Percentiles rank a stretch among this genome's conserved stretches.
Evolutionary conservation across 2,797 vertebrate genomes (phyloP).

Genomic region (Aratinga solstitialis): DNA sequence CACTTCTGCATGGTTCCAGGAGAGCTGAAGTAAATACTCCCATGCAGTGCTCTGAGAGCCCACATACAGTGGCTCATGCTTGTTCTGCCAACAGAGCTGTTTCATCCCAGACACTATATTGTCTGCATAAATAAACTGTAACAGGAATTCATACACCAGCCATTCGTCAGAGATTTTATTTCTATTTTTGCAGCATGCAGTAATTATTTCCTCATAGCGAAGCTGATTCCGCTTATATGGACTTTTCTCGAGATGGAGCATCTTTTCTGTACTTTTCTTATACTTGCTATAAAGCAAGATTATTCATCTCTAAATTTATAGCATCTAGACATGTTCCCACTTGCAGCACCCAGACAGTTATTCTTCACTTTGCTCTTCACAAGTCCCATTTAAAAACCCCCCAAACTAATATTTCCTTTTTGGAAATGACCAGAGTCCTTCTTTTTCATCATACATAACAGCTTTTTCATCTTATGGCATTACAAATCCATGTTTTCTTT

Average conservation of each 20-base stretch:
- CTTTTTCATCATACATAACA: neutral
- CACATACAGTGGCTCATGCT: conserved; percentile 69
- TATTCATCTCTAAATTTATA: conserved; percentile 69
- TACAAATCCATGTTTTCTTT: neutral
- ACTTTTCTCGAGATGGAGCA: conserved; percentile 58
- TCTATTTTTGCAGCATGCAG: conserved; percentile 67
- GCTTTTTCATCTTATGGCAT: neutral
- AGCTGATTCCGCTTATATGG: conserved; percentile 63
- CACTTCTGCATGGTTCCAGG: conserved; percentile 59
- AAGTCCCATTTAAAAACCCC: neutral
- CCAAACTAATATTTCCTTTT: conserved; percentile 10
- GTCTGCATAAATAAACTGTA: conserved; percentile 71
- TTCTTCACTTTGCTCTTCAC: conserved; percentile 30
- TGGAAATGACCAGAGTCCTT: neutral
- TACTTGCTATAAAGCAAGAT: conserved; percentile 53
- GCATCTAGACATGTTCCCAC: conserved; percentile 59
- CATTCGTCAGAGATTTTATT: conserved; percentile 64
- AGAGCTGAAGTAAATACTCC: conserved; percentile 70
- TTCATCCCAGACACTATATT: conserved; percentile 72
- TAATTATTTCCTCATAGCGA: conserved; percentile 70
- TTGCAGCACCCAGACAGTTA: conserved; percentile 49
- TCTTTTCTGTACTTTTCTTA: conserved; percentile 62
- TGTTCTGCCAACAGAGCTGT: conserved; percentile 65
- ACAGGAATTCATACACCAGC: conserved; percentile 61
- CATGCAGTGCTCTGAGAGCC: conserved; percentile 66